Evolutionary conservation across 2,888 invertebrate genomes (phyloP), one percentile per base, ranked within the genome.

Genomic region (Andrena marginata): DNA sequence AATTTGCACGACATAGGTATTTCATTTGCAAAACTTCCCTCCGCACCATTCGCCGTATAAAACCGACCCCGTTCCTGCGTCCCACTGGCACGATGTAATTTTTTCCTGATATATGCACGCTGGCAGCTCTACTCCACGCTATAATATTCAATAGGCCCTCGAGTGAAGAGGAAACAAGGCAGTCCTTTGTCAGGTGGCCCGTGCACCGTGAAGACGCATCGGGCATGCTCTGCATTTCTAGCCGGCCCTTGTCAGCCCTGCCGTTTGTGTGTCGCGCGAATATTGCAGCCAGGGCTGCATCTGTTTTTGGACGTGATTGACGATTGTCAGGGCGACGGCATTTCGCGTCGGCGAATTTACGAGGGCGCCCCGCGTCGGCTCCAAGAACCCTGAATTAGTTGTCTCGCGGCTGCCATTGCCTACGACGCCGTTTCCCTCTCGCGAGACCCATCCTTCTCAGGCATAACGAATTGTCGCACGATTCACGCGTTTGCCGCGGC

Each of bases 301-400:
- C 88, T 87, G 88, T 88, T 88, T 88, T 88, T 88, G 88, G 88
- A 88, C 85, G 85, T 89, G 88, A 88, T 88, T 88, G 88, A 89
- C 89, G 88, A 88, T 89, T 89, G 89, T 85, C 87, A 84, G 73
- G 51, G 62, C n/a, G 56, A 48, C 64, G 72, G 70, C 26, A 77
- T 77, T 67, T 62, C 81, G 54, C 77, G 69, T 65, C 69, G 74
- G 80, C 80, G 78, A 88, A 88, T 88, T 88, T 78, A 88, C 88
- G 87, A 73, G 49, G 35, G 63, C 31, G 56, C 62, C 35, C 42
- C 8, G 2, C 23, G 42, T 42, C 42, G 31, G 29, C 16, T 8
- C 33, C 59, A 85, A 87, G 87, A 80, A 80, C 69, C 42, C 65
- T 13, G 67, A 85, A 87, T 86, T 87, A 82, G 85, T 85, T 77